Evolutionary conservation across 2,113 vertebrate species (phyloP).

Genomic region (Mesocricetus auratus): DNA sequence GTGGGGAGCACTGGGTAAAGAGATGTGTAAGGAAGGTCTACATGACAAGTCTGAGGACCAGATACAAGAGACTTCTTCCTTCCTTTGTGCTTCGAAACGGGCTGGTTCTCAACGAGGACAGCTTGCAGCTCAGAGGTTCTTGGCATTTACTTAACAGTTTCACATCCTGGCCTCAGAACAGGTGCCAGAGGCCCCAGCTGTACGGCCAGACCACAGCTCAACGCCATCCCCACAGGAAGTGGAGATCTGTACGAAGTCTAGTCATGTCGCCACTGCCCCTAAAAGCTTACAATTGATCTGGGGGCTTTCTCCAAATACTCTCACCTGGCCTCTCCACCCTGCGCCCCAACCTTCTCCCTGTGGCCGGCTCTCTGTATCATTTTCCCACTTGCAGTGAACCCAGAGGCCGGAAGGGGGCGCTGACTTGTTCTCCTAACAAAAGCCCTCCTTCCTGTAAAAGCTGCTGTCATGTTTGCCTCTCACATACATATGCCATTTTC

Average conservation of each 20-base stretch:
- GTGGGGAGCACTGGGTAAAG: neutral
- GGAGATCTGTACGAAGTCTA: neutral
- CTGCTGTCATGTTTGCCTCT: neutral
- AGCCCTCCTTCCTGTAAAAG: neutral
- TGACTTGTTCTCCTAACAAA: neutral
- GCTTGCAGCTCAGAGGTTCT: neutral
- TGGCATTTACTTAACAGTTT: constrained; percentile 20
- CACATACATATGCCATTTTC: neutral
- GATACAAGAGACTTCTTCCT: neutral
- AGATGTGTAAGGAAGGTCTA: neutral
- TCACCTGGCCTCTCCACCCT: neutral
- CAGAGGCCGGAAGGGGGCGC: neutral
- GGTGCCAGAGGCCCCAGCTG: neutral
- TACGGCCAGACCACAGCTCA: neutral
- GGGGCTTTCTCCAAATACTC: too few species aligned
- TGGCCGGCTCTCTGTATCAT: neutral
- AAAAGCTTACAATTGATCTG: neutral
- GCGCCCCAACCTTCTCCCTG: neutral
- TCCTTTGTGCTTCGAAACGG: neutral
- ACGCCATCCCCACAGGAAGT: neutral
- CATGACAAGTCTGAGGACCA: neutral
- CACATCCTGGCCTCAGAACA: neutral
- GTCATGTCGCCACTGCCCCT: neutral
- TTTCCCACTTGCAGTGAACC: neutral
- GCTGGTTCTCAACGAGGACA: neutral